Evolutionary conservation across 1,140 invertebrate species (phyloP).

Genomic region (Daktulosphaira vitifoliae): DNA sequence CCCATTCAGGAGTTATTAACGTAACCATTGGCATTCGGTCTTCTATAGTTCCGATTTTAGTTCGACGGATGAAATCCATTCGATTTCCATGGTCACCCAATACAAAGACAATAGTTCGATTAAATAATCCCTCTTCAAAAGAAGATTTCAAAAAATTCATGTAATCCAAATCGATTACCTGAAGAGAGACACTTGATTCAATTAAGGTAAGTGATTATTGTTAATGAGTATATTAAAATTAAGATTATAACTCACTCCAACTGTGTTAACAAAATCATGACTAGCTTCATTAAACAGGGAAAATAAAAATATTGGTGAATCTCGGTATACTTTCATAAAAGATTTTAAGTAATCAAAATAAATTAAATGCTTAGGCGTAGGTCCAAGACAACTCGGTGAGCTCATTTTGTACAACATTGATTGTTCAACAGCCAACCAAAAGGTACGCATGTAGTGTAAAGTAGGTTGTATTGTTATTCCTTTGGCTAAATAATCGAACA

Average conservation of each 20-base stretch:
- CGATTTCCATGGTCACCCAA: constrained; percentile 51
- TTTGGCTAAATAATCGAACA: constrained; percentile 44
- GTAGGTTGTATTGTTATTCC: constrained; percentile 46
- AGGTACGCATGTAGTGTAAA: constrained; percentile 46
- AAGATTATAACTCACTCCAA: constrained; percentile 39
- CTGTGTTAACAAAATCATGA: constrained; percentile 48
- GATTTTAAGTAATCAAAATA: constrained; percentile 50
- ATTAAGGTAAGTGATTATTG: background rate
- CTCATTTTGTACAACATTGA: constrained; percentile 37
- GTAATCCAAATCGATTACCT: constrained; percentile 46
- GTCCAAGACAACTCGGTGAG: constrained; percentile 46
- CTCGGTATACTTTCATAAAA: constrained; percentile 42
- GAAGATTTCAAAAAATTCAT: constrained; percentile 42
- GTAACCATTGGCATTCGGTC: constrained; percentile 60
- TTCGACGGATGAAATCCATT: constrained; percentile 57
- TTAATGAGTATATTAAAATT: background rate
- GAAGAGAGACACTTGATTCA: constrained; percentile 9
- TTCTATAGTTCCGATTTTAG: constrained; percentile 56
- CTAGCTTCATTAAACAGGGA: constrained; percentile 49
- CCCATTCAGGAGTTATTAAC: constrained; percentile 52
- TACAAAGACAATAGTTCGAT: constrained; percentile 47
- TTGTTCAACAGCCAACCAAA: constrained; percentile 41
- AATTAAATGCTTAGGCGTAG: constrained; percentile 46
- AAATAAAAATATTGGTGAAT: constrained; percentile 40
- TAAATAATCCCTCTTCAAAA: constrained; percentile 41